A percentile compares a stretch with the other conserved stretches of the same genome.
phyloP scores from a whole-genome alignment of 2,888 invertebrate genomes.

The Chirona hameri region DNA sequence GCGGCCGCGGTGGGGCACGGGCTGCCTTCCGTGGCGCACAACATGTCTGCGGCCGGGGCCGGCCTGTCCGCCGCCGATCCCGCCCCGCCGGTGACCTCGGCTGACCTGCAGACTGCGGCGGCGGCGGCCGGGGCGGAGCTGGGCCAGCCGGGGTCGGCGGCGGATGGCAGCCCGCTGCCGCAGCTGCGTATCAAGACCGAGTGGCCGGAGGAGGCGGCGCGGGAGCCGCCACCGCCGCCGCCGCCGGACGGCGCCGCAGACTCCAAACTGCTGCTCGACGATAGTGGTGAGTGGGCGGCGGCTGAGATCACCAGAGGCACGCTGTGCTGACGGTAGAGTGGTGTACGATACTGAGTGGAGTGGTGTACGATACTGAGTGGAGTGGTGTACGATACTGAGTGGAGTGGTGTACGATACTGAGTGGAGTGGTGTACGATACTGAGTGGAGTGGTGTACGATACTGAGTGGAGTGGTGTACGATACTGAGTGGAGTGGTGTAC shows the following conservation, averaged over 20 bases:
- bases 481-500: too few species aligned
- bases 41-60: too few species aligned
- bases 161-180: background rate
- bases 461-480: too few species aligned
- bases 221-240: background rate
- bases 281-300: background rate
- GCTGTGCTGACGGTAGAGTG: too few species aligned
- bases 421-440: too few species aligned
- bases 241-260: too few species aligned
- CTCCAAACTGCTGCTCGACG: background rate
- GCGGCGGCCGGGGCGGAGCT: background rate
- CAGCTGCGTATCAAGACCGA: background rate
- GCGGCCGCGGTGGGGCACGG: background rate
- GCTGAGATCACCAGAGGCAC: too few species aligned
- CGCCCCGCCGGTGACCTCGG: background rate
- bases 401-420: too few species aligned
- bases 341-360: too few species aligned
- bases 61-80: too few species aligned
- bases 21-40: background rate
- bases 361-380: too few species aligned
- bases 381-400: background rate
- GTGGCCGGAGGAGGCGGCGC: background rate
- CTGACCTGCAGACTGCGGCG: background rate
- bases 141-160: background rate
- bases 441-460: too few species aligned